Conservation (phyloP, 2,888 invertebrate species). For the Ichneumoninae sp. region DNA sequence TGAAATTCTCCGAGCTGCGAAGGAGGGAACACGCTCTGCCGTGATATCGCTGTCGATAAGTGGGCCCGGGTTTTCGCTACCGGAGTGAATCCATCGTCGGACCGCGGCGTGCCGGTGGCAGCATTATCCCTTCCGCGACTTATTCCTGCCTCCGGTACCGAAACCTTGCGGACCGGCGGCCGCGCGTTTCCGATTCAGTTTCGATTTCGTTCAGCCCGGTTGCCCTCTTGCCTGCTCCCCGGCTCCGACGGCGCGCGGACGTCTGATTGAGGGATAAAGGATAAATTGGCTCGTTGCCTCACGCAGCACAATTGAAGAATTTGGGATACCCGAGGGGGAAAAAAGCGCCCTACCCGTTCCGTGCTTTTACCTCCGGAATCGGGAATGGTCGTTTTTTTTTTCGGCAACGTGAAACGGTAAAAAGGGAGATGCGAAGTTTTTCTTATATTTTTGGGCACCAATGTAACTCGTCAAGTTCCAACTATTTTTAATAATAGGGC, state of each 20-base stretch:
- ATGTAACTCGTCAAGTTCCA: neutral
- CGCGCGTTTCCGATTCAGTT: constrained; percentile 51
- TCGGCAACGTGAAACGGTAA: neutral
- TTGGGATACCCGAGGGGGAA: neutral
- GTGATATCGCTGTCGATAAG: constrained; percentile 34
- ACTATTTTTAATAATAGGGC: neutral
- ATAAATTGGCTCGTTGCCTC: constrained; percentile 59
- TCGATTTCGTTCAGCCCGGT: constrained; percentile 51
- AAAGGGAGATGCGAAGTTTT: neutral
- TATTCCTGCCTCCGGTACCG: constrained; percentile 25
- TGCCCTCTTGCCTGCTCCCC: constrained; percentile 29
- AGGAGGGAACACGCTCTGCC: neutral
- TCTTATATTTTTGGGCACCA: neutral
- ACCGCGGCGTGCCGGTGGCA: constrained; percentile 4
- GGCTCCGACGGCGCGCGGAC: neutral
- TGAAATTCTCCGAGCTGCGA: constrained; percentile 50
- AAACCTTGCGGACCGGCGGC: constrained; percentile 40
- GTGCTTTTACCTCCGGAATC: neutral
- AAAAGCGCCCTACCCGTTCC: neutral
- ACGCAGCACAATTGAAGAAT: constrained; percentile 54
- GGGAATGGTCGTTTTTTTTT: neutral
- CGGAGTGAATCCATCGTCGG: constrained; percentile 23
- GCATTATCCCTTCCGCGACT: constrained; percentile 19
- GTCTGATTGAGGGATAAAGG: constrained; percentile 56
- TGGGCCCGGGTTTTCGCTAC: constrained; percentile 23